A percentile compares a stretch with the other conserved stretches of the same genome.
phyloP scores from a whole-genome alignment of 2,797 vertebrate genomes.

The Takifugu rubripes region DNA sequence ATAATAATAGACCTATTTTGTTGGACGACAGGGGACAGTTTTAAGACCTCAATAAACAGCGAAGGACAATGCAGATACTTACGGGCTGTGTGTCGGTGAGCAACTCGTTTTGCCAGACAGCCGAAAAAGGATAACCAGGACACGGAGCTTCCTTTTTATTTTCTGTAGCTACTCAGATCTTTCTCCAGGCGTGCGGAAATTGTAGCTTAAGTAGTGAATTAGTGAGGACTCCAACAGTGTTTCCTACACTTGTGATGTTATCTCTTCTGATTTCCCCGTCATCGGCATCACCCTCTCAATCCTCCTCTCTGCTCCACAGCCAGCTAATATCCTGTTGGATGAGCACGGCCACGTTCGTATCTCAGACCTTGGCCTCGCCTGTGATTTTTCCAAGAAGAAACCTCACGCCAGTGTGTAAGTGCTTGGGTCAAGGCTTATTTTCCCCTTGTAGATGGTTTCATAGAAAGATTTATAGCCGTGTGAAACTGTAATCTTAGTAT shows the following conservation, averaged over 20 bases:
- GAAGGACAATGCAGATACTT: slow-evolving; percentile 33
- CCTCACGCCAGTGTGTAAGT: slow-evolving; percentile 97
- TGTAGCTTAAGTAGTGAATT: slow-evolving; percentile 39
- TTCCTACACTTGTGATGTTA: slow-evolving; percentile 22
- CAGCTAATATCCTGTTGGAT: slow-evolving; percentile 94
- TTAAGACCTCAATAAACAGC: slow-evolving; percentile 53
- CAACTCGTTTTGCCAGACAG: slow-evolving; percentile 9
- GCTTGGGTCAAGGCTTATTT: not conserved
- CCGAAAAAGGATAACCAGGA: slow-evolving; percentile 45
- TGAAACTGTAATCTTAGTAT: too few relatives aligned
- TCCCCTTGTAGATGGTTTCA: not conserved
- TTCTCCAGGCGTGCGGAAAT: slow-evolving; percentile 28
- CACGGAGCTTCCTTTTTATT: slow-evolving; percentile 21
- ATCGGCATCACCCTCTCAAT: slow-evolving; percentile 6
- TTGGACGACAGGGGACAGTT: slow-evolving; percentile 43
- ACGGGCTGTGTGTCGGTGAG: slow-evolving; percentile 1
- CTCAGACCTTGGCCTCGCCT: slow-evolving; percentile 95
- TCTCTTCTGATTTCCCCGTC: slow-evolving; percentile 13
- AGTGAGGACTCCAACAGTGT: slow-evolving; percentile 23
- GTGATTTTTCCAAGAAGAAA: slow-evolving; percentile 98
- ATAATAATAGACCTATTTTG: slow-evolving; percentile 54
- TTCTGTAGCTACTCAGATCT: not conserved
- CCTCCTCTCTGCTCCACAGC: slow-evolving; percentile 67
- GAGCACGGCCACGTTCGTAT: slow-evolving; percentile 94
- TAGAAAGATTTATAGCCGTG: too few relatives aligned